Conservation (phyloP, 2,888 invertebrate genomes). For the Cryptocheilus praepositus region DNA sequence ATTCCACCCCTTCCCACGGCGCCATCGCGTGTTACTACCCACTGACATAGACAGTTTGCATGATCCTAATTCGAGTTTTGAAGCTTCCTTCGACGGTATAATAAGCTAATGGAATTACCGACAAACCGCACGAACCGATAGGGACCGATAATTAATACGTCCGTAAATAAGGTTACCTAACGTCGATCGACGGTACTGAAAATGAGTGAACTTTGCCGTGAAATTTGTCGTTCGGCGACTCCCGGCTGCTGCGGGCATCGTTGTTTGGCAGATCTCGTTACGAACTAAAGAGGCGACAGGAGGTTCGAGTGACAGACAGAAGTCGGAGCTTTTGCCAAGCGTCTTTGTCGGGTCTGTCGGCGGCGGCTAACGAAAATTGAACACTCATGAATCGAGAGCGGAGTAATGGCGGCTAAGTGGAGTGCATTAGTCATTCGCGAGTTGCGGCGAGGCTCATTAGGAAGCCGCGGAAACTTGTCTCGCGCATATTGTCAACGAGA, state of each 20-base stretch:
- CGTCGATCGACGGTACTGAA: background rate
- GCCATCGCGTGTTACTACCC: conserved; percentile 44
- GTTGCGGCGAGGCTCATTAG: too few relatives aligned
- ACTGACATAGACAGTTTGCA: conserved; percentile 35
- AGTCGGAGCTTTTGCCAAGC: conserved; percentile 23
- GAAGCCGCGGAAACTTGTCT: too few relatives aligned
- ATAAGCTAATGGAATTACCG: conserved; percentile 48
- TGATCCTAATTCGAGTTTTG: conserved; percentile 46
- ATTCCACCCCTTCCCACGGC: conserved; percentile 40
- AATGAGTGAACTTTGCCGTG: background rate
- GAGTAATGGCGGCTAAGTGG: background rate
- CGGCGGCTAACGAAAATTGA: conserved; percentile 2
- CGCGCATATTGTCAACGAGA: too few relatives aligned
- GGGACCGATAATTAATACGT: background rate
- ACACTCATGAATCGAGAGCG: background rate
- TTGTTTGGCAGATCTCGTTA: background rate
- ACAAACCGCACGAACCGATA: conserved; percentile 30
- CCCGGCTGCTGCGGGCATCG: background rate
- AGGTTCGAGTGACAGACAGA: background rate
- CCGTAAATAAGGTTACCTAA: background rate
- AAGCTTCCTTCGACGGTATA: conserved; percentile 32
- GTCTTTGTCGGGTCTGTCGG: conserved; percentile 29
- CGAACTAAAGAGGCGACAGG: background rate
- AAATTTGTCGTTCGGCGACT: background rate
- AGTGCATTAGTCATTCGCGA: too few relatives aligned